A percentile compares a stretch with the other conserved stretches of the same genome.
Evolutionary conservation across 2,888 invertebrate species (phyloP).

Genomic region (Nezara viridula): DNA sequence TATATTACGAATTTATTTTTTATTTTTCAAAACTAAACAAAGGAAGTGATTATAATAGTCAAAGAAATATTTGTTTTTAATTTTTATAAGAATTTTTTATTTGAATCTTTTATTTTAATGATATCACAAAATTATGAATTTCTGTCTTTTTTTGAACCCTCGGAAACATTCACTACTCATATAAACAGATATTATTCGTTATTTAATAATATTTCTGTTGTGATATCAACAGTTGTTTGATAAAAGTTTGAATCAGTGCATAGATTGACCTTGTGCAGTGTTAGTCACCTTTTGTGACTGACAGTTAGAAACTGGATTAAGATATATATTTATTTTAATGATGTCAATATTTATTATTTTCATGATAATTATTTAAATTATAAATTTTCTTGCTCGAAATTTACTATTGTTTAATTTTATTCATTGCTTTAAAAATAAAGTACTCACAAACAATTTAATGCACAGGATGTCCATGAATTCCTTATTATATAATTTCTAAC

Average conservation of each 20-base stretch:
- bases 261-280: slow-evolving; percentile 27
- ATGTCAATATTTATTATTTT: not conserved
- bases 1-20: not conserved
- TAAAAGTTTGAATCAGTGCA: slow-evolving; percentile 40
- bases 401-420: not conserved
- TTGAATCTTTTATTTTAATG: not conserved
- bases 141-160: not conserved
- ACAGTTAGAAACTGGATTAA: slow-evolving; percentile 15
- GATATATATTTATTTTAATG: not conserved
- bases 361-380: not conserved
- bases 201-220: not conserved
- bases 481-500: no score
- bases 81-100: not conserved
- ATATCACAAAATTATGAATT: not conserved
- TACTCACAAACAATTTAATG: no score
- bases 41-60: not conserved
- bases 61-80: not conserved
- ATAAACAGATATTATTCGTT: not conserved
- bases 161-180: not conserved
- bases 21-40: not conserved
- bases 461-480: no score
- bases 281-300: slow-evolving; percentile 42
- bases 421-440: no score
- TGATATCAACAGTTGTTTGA: slow-evolving; percentile 33
- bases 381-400: not conserved